These are phyloP conservation scores for Oryctolagus cuniculus DNA, from an alignment of 2,113 vertebrate species.

Conservation along the genomic window mOryCun1.1 NC_091433.1:141468501-141469000, in stretches of 20 bases:
- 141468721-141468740: not conserved
- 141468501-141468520: no score
- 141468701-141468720: not conserved
- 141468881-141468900: not conserved
- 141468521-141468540: no score
- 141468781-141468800: not conserved
- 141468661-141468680: no score
- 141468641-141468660: no score
- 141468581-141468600: no score
- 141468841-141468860: not conserved
- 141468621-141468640: no score
- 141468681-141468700: not conserved
- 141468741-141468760: conserved; percentile 19
- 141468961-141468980: not conserved
- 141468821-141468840: not conserved
- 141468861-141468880: not conserved
- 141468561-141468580: no score
- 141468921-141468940: conserved; percentile 30
- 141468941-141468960: conserved; percentile 1
- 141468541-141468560: no score
- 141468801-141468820: not conserved
- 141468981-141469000: not conserved
- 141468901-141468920: not conserved
- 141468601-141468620: no score
- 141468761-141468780: not conserved